These are phyloP conservation scores for Phrynocephalus vlangalii DNA, from an alignment of 2,797 vertebrate species.

Conservation along the genomic window DNA sequence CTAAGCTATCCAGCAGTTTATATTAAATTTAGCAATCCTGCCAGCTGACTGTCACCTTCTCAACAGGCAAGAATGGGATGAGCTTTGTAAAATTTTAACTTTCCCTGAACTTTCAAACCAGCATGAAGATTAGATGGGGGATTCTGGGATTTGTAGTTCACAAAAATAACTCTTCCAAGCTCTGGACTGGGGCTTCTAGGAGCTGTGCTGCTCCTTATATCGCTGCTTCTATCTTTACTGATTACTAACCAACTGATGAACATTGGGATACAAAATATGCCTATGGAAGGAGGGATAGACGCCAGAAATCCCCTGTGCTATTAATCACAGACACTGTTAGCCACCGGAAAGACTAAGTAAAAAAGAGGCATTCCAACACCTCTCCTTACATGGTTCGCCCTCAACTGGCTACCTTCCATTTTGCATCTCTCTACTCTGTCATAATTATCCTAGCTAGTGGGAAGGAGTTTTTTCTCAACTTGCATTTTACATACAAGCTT, in stretches of 20 bases:
- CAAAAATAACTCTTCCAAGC: too few relatives aligned
- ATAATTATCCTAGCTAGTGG: neutral
- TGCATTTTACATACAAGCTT: neutral
- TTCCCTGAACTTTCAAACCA: too few relatives aligned
- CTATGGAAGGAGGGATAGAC: neutral
- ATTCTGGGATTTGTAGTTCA: too few relatives aligned
- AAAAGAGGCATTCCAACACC: too few relatives aligned
- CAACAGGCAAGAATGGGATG: neutral
- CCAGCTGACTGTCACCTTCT: neutral
- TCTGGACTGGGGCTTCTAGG: too few relatives aligned
- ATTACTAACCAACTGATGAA: neutral
- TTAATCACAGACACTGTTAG: too few relatives aligned
- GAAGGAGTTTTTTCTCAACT: neutral
- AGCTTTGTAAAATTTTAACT: too few relatives aligned
- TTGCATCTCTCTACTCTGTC: neutral
- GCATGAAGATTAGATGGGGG: too few relatives aligned
- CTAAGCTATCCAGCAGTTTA: too few relatives aligned
- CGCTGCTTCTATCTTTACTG: neutral
- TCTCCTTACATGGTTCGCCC: neutral
- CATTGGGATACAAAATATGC: neutral
- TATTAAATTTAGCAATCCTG: too few relatives aligned
- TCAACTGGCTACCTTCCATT: neutral
- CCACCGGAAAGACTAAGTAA: neutral
- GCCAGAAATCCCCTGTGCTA: neutral
- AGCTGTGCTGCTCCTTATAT: neutral